Evolutionary conservation across 2,113 vertebrate genomes (phyloP).

Genomic region (Rissa tridactyla): DNA sequence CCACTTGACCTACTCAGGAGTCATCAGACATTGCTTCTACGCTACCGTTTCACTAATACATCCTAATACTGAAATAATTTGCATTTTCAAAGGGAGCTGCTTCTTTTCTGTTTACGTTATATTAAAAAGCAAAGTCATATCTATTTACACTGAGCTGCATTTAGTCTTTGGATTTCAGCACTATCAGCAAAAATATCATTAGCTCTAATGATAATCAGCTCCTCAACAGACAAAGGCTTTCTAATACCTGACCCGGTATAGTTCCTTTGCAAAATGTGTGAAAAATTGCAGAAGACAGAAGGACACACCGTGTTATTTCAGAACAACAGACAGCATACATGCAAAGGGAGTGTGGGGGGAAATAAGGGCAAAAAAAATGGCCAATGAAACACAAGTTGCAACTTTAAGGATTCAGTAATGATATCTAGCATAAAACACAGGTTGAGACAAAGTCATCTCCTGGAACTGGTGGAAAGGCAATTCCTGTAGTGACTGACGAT

Average conservation of each 20-base stretch:
- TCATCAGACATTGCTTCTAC: not conserved
- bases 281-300: not conserved
- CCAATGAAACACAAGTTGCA: not conserved
- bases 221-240: not conserved
- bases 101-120: not conserved
- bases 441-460: not conserved
- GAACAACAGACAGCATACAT: not conserved
- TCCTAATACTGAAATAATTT: not conserved
- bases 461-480: not conserved
- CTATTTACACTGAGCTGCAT: not conserved
- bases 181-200: not conserved
- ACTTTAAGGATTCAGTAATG: not conserved
- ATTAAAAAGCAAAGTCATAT: not conserved
- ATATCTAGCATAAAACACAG: too few relatives aligned
- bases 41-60: not conserved
- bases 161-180: not conserved
- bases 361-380: not conserved
- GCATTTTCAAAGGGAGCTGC: not conserved
- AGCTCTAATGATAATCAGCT: not conserved
- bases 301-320: not conserved
- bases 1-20: not conserved
- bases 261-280: not conserved
- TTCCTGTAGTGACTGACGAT: not conserved
- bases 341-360: rapidly evolving
- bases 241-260: not conserved